phyloP scores from a whole-genome alignment of 2,888 invertebrate genomes.

The Macrophya alboannulata region DNA sequence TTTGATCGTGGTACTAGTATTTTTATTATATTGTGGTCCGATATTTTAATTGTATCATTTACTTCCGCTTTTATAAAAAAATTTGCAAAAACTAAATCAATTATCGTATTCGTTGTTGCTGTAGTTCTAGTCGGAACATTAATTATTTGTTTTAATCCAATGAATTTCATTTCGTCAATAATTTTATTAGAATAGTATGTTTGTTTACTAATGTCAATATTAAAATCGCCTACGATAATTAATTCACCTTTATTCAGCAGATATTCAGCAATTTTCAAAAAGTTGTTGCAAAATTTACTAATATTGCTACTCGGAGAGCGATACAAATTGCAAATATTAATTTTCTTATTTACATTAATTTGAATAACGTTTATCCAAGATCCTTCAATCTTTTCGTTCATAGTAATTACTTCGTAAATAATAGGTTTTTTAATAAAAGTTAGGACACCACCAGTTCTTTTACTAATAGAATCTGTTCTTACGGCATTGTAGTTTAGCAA shows the following conservation, averaged over 20 bases:
- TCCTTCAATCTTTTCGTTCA: background rate
- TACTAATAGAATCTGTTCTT: background rate
- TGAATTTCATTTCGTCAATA: slow-evolving; percentile 23
- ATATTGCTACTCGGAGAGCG: background rate
- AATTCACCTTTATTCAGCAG: slow-evolving; percentile 26
- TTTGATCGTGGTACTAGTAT: background rate
- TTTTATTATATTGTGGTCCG: slow-evolving; percentile 55
- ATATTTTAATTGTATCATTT: slow-evolving; percentile 45
- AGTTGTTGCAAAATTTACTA: slow-evolving; percentile 51
- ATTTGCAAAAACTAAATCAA: slow-evolving; percentile 57
- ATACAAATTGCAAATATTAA: slow-evolving; percentile 32
- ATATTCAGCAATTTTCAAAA: slow-evolving; percentile 53
- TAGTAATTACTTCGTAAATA: slow-evolving; percentile 1
- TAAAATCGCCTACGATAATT: slow-evolving; percentile 31
- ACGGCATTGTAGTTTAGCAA: background rate
- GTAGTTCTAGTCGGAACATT: slow-evolving; percentile 48
- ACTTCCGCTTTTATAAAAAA: slow-evolving; percentile 40
- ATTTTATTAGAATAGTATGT: slow-evolving; percentile 38
- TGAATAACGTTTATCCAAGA: slow-evolving; percentile 15
- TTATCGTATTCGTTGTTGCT: slow-evolving; percentile 35
- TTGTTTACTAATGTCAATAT: slow-evolving; percentile 34
- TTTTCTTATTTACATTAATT: background rate
- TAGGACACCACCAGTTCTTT: slow-evolving; percentile 36
- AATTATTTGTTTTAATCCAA: slow-evolving; percentile 52
- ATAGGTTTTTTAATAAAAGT: slow-evolving; percentile 3